phyloP scores from a whole-genome alignment of 2,888 invertebrate genomes.

The Malachius bipustulatus region DNA sequence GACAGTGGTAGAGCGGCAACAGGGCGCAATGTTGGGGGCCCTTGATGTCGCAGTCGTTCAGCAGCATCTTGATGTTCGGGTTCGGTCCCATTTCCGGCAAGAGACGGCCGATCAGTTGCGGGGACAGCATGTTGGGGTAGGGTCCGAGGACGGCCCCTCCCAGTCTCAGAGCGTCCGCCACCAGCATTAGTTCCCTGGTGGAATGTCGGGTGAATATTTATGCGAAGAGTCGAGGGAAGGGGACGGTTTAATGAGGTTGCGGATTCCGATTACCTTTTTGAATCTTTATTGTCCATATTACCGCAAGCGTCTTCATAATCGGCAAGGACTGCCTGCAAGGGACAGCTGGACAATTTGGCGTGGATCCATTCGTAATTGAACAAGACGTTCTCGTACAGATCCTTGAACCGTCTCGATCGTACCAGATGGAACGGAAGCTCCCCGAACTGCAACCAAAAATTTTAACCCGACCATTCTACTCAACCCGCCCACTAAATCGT shows the following conservation, averaged over 20 bases:
- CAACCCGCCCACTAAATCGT: slow-evolving; percentile 5
- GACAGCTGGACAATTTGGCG: slow-evolving; percentile 90
- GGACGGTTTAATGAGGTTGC: background rate
- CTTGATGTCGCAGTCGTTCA: slow-evolving; percentile 82
- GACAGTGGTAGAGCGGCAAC: slow-evolving; percentile 86
- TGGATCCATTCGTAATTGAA: slow-evolving; percentile 98
- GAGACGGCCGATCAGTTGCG: slow-evolving; percentile 83
- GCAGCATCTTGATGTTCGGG: slow-evolving; percentile 71
- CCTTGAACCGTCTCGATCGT: slow-evolving; percentile 78
- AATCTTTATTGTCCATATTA: slow-evolving; percentile 72
- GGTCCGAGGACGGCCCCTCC: slow-evolving; percentile 88
- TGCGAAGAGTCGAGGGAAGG: background rate
- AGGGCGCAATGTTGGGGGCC: slow-evolving; percentile 84
- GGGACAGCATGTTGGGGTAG: slow-evolving; percentile 92
- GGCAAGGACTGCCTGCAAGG: slow-evolving; percentile 84
- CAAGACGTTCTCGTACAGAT: slow-evolving; percentile 80
- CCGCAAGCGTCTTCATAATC: slow-evolving; percentile 90
- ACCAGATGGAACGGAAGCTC: slow-evolving; percentile 93
- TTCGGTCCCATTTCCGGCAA: slow-evolving; percentile 81
- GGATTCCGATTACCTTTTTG: slow-evolving; percentile 50
- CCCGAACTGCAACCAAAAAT: slow-evolving; percentile 61
- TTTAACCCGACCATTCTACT: background rate
- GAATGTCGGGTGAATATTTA: no score
- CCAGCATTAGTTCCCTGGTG: slow-evolving; percentile 73
- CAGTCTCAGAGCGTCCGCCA: slow-evolving; percentile 84